Base-by-base conservation (phyloP, 2,888 invertebrate genomes). In the Ophion costatus region DNA sequence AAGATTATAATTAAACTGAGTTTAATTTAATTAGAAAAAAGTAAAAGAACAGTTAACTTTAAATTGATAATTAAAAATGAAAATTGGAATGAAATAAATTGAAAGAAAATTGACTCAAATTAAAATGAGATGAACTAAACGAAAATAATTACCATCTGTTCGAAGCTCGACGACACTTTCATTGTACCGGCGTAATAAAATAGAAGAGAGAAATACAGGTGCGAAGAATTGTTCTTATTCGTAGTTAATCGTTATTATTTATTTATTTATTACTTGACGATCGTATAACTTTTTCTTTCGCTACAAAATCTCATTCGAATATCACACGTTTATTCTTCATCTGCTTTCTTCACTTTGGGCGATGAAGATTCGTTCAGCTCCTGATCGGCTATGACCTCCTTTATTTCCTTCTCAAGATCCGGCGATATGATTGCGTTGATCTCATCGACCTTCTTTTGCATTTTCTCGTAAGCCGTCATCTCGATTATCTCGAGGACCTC, bases 401-500 rank as follows among this genome's bases (percentile, higher is more conserved):
- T 67, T 24, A 14, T 29, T 20, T 42, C 17, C 5, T n/a, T 17
- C 29, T 67, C 11, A 4, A 63, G n/a, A n/a, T 38, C n/a, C 2
- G 0, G 11, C 14, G 84, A 64, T 29, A 77, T 29, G 1, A 64
- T 5, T 5, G 84, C 73, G 61, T 88, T 88, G 9, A 87, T 69
- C 63, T 86, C 85, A 1, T 85, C 57, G 9, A 88, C 45, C 75
- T 81, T 71, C 10, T 85, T 78, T 14, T 69, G 24, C 14, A 88
- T 75, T 57, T 74, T 69, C 5, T 80, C 45, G 20, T 74, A 74
- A 20, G 82, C 45, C 20, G 66, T 83, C 22, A 71, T 11, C 80
- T 89, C 86, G 69, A 89, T 67, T 45, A 81, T 45, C 2, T 24
- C 42, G 2, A 87, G 61, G 3, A 88, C 73, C 42, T 84, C 63